Percentiles rank a stretch among this genome's conserved stretches.
phyloP scores from a whole-genome alignment of 2,888 invertebrate genomes.

The Netelia inedita region DNA sequence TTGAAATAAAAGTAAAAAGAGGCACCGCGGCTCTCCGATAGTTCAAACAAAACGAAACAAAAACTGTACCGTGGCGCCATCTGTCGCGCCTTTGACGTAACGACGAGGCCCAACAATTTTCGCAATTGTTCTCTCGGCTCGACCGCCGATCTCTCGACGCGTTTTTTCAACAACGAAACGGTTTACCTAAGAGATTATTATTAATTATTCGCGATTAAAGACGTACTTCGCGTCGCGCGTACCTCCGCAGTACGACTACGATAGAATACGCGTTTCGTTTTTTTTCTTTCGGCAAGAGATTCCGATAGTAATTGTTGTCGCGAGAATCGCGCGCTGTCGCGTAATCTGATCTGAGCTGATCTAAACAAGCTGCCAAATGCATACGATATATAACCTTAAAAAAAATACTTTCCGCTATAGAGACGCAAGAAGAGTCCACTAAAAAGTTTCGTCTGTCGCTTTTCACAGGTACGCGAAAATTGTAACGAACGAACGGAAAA shows the following conservation, averaged over 20 bases:
- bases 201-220: neutral
- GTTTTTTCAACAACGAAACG: slow-evolving; percentile 49
- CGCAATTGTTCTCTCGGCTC: slow-evolving; percentile 29
- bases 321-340: neutral
- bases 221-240: too few relatives aligned
- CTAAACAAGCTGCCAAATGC: slow-evolving; percentile 53
- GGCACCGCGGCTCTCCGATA: slow-evolving; percentile 14
- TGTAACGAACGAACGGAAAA: slow-evolving; percentile 31
- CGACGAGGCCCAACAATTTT: slow-evolving; percentile 14
- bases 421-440: slow-evolving; percentile 4
- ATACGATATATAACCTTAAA: slow-evolving; percentile 35
- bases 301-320: neutral
- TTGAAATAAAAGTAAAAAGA: neutral
- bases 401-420: neutral
- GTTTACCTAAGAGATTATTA: slow-evolving; percentile 15
- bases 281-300: too few relatives aligned
- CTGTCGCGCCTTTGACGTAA: slow-evolving; percentile 31
- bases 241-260: too few relatives aligned
- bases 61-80: slow-evolving; percentile 32
- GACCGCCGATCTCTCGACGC: slow-evolving; percentile 10
- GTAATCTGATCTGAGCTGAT: slow-evolving; percentile 43
- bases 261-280: too few relatives aligned
- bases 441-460: slow-evolving; percentile 23
- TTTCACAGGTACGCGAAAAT: slow-evolving; percentile 37
- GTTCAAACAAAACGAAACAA: slow-evolving; percentile 20